These are phyloP conservation scores for Bombus pyrosoma DNA, from an alignment of 1,140 invertebrate genomes.

Conservation along the genomic window DNA sequence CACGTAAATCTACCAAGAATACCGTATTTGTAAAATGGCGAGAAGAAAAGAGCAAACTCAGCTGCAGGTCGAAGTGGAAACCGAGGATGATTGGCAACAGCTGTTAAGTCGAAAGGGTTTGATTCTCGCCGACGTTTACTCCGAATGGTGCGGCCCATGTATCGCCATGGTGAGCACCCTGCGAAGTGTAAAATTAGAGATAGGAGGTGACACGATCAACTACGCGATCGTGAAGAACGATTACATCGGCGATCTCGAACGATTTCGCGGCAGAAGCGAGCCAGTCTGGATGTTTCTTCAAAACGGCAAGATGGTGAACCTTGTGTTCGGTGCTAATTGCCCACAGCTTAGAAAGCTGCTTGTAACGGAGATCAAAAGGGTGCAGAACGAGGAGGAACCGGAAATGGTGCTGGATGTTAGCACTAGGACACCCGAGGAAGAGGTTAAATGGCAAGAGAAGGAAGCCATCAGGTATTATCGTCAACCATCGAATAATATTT, in stretches of 20 bases:
- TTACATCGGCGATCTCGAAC: constrained; percentile 87
- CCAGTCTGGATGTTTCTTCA: constrained; percentile 94
- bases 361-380: constrained; percentile 87
- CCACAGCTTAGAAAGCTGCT: constrained; percentile 89
- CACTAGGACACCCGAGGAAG: constrained; percentile 44
- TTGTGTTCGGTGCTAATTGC: constrained; percentile 92
- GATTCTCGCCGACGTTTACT: constrained; percentile 92
- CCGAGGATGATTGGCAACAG: constrained; percentile 92
- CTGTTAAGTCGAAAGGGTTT: constrained; percentile 89
- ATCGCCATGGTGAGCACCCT: constrained; percentile 91
- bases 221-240: constrained; percentile 89
- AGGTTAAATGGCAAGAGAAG: constrained; percentile 55
- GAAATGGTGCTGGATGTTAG: constrained; percentile 32
- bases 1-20: neutral
- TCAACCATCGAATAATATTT: neutral
- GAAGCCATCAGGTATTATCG: constrained; percentile 67
- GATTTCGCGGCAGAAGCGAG: constrained; percentile 92
- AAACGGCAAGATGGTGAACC: constrained; percentile 90
- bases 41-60: constrained; percentile 84
- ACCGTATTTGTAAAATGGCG: constrained; percentile 29
- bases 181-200: constrained; percentile 93
- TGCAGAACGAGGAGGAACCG: constrained; percentile 55
- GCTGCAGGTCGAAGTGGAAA: constrained; percentile 88
- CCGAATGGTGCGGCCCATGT: constrained; percentile 95
- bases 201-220: constrained; percentile 90